Evolutionary conservation across 2,888 invertebrate genomes (phyloP).

Genomic region (Meganola albula): DNA sequence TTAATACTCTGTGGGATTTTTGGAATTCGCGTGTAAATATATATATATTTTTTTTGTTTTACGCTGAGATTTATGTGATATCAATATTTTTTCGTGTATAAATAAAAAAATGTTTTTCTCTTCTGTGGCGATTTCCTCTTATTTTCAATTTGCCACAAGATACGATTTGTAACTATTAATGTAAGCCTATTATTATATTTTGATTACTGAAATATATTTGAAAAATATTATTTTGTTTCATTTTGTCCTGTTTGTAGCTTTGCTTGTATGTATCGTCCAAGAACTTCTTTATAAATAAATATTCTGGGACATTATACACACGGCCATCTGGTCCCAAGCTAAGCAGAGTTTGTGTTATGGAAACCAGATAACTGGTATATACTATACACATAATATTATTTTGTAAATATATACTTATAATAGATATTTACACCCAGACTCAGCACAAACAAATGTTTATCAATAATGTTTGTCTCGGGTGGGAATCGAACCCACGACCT

Average conservation of each 20-base stretch:
- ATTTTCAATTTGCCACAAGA: slow-evolving; percentile 52
- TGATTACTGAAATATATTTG: slow-evolving; percentile 78
- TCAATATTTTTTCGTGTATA: slow-evolving; percentile 28
- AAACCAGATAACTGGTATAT: no score
- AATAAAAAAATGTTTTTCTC: slow-evolving; percentile 26
- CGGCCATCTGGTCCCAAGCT: no score
- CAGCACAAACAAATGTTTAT: no score
- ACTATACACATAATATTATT: no score
- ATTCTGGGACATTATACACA: no score
- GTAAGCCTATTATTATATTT: slow-evolving; percentile 78
- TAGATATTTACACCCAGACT: no score
- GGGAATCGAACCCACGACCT: no score
- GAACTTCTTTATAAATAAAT: not conserved
- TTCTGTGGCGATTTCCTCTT: slow-evolving; percentile 27
- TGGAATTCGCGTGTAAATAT: slow-evolving; percentile 51
- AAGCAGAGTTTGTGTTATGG: no score
- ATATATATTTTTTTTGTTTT: slow-evolving; percentile 26
- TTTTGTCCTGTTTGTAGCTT: slow-evolving; percentile 4
- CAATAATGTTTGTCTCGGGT: no score
- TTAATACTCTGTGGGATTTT: slow-evolving; percentile 55
- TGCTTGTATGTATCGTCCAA: not conserved
- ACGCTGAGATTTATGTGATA: slow-evolving; percentile 34
- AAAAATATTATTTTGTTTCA: slow-evolving; percentile 53
- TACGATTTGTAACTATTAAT: slow-evolving; percentile 75
- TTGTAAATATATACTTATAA: no score